Percentiles rank a stretch among this genome's conserved stretches.
Evolutionary conservation across 2,888 invertebrate genomes (phyloP).

Genomic region (Thera britannica): DNA sequence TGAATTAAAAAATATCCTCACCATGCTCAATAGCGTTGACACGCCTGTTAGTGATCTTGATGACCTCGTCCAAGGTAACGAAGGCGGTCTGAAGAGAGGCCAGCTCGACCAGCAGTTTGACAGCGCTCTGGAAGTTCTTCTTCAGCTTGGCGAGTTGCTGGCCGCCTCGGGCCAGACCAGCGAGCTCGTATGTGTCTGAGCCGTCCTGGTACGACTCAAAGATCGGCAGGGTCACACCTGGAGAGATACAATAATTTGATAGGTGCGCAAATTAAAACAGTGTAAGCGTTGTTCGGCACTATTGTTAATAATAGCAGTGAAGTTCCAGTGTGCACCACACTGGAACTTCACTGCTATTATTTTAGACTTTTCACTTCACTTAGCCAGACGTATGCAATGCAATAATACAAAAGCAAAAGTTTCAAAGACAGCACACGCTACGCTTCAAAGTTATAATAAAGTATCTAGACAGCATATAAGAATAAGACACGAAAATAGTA

Average conservation of each 20-base stretch:
- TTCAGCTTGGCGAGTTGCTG: conserved; percentile 98
- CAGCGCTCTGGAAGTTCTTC: conserved; percentile 98
- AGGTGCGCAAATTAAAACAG: too few species aligned
- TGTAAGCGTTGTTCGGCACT: too few species aligned
- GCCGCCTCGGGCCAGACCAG: conserved; percentile 98
- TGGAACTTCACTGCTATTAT: too few species aligned
- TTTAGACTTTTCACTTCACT: too few species aligned
- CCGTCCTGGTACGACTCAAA: conserved; percentile 98
- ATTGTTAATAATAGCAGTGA: too few species aligned
- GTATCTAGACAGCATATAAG: too few species aligned
- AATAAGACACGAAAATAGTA: too few species aligned
- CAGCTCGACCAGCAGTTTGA: conserved; percentile 97
- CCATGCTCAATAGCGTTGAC: conserved; percentile 99
- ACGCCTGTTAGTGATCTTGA: conserved; percentile 99
- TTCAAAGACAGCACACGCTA: too few species aligned
- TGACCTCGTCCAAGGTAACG: conserved; percentile 99
- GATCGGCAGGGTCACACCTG: conserved; percentile 97
- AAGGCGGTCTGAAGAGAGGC: conserved; percentile 99
- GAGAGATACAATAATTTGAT: not conserved
- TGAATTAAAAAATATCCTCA: conserved; percentile 56
- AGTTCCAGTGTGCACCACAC: too few species aligned
- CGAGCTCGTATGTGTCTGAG: conserved; percentile 97
- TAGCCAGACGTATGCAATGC: too few species aligned
- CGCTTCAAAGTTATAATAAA: too few species aligned
- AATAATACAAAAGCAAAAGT: too few species aligned